Conservation (phyloP, 2,888 invertebrate species). For the Drosophila paracracens region DNA sequence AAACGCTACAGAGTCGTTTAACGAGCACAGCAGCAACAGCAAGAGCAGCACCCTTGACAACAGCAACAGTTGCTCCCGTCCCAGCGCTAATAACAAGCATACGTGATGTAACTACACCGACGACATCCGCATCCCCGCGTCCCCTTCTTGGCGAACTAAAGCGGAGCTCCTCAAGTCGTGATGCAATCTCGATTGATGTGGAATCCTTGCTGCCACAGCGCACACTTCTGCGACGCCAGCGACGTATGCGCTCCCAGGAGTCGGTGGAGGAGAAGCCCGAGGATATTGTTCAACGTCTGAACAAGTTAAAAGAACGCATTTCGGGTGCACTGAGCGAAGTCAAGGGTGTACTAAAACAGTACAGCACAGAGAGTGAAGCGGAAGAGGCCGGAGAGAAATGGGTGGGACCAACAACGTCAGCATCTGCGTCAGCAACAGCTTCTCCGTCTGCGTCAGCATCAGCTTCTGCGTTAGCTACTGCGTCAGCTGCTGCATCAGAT, state of each 20-base stretch:
- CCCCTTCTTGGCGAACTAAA: conserved; percentile 59
- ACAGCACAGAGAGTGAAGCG: conserved; percentile 80
- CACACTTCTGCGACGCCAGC: conserved; percentile 76
- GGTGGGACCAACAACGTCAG: conserved; percentile 25
- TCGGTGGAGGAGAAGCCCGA: conserved; percentile 72
- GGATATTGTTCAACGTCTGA: conserved; percentile 82
- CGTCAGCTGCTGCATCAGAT: conserved; percentile 1
- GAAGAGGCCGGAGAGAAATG: conserved; percentile 58
- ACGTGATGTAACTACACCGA: conserved; percentile 44
- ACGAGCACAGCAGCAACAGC: conserved; percentile 18
- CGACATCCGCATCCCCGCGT: conserved; percentile 22
- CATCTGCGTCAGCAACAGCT: conserved; percentile 2
- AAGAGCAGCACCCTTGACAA: conserved; percentile 2
- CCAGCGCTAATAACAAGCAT: conserved; percentile 50
- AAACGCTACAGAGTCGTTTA: conserved; percentile 34
- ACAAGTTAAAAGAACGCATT: conserved; percentile 83
- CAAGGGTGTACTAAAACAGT: conserved; percentile 83
- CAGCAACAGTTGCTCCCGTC: conserved; percentile 15
- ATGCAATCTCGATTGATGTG: conserved; percentile 53
- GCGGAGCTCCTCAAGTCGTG: conserved; percentile 56
- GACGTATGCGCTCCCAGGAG: conserved; percentile 76
- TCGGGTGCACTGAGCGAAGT: conserved; percentile 83
- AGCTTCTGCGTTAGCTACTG: conserved; percentile 2
- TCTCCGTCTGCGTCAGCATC: not conserved
- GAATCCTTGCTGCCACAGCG: conserved; percentile 72